phyloP scores from a whole-genome alignment of 2,888 invertebrate genomes.

The Phrixothrix hirtus region DNA sequence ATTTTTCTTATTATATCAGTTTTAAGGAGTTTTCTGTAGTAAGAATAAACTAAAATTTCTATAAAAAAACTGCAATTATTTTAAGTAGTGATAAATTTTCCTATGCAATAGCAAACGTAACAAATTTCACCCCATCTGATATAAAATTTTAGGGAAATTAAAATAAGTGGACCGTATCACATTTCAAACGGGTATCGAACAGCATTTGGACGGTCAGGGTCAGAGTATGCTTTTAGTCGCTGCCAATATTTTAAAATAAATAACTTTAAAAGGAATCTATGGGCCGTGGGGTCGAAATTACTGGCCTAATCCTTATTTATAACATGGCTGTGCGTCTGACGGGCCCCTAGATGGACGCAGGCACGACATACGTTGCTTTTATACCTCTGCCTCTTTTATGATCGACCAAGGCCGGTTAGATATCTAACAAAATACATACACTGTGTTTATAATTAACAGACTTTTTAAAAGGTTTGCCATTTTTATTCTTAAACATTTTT shows the following conservation, averaged over 20 bases:
- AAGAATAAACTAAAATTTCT: constrained; percentile 5
- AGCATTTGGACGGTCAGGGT: constrained; percentile 34
- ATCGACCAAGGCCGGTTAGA: constrained; percentile 17
- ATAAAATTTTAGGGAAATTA: constrained; percentile 56
- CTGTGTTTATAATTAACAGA: too few species aligned
- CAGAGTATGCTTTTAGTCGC: constrained; percentile 46
- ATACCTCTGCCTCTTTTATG: constrained; percentile 28
- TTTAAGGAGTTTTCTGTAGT: too few species aligned
- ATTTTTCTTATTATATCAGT: too few species aligned
- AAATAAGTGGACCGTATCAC: constrained; percentile 58
- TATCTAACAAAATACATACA: too few species aligned
- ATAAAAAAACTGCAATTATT: constrained; percentile 20
- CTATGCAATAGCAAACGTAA: constrained; percentile 33
- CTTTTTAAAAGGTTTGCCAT: too few species aligned
- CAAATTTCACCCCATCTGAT: constrained; percentile 40
- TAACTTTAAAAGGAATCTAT: constrained; percentile 58
- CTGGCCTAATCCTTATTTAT: constrained; percentile 58
- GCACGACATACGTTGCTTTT: constrained; percentile 33
- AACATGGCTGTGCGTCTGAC: constrained; percentile 53
- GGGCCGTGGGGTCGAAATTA: constrained; percentile 55
- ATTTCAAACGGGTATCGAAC: constrained; percentile 37
- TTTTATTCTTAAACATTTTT: too few species aligned
- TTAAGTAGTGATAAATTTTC: constrained; percentile 31
- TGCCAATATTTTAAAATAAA: constrained; percentile 59
- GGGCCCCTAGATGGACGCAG: constrained; percentile 31